Evolutionary conservation across 2,797 vertebrate genomes (phyloP), one percentile per base, ranked within the genome.

Genomic region (Neopelma chrysocephalum): DNA sequence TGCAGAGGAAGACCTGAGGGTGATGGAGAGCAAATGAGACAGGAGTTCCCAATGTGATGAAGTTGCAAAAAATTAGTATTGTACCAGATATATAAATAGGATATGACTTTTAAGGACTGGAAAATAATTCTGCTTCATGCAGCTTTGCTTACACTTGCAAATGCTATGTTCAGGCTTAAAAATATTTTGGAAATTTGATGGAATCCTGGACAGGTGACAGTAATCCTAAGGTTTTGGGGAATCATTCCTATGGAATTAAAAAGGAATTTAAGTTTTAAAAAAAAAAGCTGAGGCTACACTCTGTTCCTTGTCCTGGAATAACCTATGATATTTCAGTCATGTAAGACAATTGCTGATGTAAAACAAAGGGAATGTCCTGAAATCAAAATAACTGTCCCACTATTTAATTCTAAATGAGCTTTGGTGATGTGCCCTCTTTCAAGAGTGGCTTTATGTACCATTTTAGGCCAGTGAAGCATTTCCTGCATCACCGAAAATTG

Each of bases 21-120:
- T 94, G 92, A 91, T 56, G 69, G 57, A 93, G 43, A 96, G 26
- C 72, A 91, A 91, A 81, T 65, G 79, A 91, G 84, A 97, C 89
- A 88, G 62, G 76, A 87, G 45, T 87, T 94, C 82, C 85, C 71
- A 78, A 71, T 78, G 87, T 92, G 93, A 89, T 84, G 81, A 93
- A 94, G 81, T 57, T 81, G 87, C 94, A 94, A 83, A 93, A 95
- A 83, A 40, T 57, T 47, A 76, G 16, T 89, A 32, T 76, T 78
- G 34, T 85, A 65, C 34, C 61, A 71, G 61, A 82, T 91, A 50
- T 38, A 82, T 83, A 96, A 94, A 94, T 89, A 93, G 61, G 53
- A 12, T 43, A 54, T 69, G 73, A 89, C 43, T 95, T 96, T 70
- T 89, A 60, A 88, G 66, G 91, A 89, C 50, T 84, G 42, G 31